A percentile compares a stretch with the other conserved stretches of the same genome.
These are phyloP conservation scores for Hydrochoerus hydrochaeris DNA, from an alignment of 2,113 vertebrate genomes.

Conservation along the genomic window DNA sequence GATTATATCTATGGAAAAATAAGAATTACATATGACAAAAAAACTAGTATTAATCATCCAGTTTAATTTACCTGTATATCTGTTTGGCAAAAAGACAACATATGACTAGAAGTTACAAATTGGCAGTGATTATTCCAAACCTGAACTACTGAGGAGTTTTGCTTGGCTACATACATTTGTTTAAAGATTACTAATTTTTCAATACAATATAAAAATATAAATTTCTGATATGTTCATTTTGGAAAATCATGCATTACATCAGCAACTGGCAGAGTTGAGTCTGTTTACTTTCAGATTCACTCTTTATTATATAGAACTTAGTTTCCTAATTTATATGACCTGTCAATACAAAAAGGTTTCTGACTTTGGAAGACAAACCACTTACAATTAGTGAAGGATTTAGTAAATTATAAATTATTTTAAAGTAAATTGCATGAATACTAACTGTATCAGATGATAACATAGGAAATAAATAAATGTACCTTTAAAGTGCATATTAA, in stretches of 20 bases:
- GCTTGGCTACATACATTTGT: not conserved
- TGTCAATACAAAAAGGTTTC: not conserved
- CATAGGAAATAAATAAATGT: not conserved
- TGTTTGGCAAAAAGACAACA: not conserved
- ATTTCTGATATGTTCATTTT: not conserved
- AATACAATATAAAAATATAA: not conserved
- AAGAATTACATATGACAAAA: not conserved
- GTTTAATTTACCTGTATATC: not conserved
- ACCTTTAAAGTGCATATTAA: not conserved
- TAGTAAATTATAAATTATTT: not conserved
- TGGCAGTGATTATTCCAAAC: not conserved
- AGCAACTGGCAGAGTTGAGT: not conserved
- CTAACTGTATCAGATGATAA: not conserved
- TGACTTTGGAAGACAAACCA: not conserved
- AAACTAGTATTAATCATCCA: not conserved
- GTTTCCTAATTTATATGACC: not conserved
- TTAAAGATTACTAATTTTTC: not conserved
- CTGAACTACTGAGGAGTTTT: not conserved
- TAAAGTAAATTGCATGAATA: not conserved
- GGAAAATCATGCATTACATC: not conserved
- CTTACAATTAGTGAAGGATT: not conserved
- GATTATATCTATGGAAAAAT: not conserved
- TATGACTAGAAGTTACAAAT: not conserved
- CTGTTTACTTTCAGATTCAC: not conserved
- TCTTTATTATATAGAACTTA: not conserved